phyloP scores from a whole-genome alignment of 2,113 vertebrate species.

The Pipra filicauda region DNA sequence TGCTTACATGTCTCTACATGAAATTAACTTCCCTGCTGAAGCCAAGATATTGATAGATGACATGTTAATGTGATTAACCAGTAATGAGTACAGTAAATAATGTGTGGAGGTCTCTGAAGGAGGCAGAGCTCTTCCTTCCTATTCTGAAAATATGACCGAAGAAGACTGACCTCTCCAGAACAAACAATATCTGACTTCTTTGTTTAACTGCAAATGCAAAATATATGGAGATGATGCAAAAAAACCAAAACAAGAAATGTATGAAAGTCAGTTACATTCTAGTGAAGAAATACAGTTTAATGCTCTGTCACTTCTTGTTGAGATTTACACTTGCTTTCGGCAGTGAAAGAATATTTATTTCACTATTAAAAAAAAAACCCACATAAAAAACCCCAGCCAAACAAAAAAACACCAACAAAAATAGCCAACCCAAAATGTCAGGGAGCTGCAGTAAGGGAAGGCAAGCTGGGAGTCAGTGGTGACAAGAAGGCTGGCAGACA shows the following conservation, averaged over 20 bases:
- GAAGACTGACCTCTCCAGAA: not conserved
- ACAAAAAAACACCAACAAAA: not conserved
- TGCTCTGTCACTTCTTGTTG: not conserved
- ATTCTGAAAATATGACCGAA: not conserved
- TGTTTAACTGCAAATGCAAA: not conserved
- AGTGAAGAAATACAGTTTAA: not conserved
- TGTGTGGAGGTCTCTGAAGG: not conserved
- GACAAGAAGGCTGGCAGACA: not conserved
- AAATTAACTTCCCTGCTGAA: not conserved
- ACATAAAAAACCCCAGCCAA: not conserved
- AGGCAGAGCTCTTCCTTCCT: not conserved
- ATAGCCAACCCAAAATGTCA: not conserved
- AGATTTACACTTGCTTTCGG: not conserved
- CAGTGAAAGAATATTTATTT: not conserved
- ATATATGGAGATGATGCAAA: not conserved
- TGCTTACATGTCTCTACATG: not conserved
- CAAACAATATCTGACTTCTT: not conserved
- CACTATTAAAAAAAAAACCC: not conserved
- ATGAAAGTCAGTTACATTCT: not conserved
- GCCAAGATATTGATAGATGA: not conserved
- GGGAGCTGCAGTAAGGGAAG: not conserved
- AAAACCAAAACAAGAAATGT: not conserved
- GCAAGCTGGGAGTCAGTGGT: not conserved
- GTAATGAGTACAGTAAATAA: not conserved
- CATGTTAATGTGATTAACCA: not conserved